phyloP scores from a whole-genome alignment of 2,888 invertebrate species.

The Brassicogethes aeneus region DNA sequence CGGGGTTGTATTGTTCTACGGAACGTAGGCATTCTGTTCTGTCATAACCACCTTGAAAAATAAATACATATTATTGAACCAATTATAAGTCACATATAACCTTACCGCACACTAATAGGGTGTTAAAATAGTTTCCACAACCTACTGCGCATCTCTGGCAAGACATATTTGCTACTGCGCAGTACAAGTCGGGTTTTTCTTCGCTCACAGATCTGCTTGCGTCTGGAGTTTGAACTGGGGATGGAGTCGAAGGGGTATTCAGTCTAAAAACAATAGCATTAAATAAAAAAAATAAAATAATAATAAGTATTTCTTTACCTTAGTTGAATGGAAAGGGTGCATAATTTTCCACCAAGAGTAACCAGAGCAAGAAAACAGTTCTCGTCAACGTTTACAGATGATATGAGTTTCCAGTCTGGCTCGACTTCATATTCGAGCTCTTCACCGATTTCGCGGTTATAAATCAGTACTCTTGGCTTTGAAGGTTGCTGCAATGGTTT shows the following conservation, averaged over 20 bases:
- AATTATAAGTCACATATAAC: constrained; percentile 9
- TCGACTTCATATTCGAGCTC: constrained; percentile 42
- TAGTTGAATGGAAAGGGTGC: constrained; percentile 52
- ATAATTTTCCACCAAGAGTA: constrained; percentile 52
- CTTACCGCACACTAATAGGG: constrained; percentile 70
- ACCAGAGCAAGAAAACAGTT: constrained; percentile 56
- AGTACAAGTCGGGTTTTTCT: constrained; percentile 49
- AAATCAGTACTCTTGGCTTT: constrained; percentile 53
- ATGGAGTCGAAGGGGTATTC: constrained; percentile 39
- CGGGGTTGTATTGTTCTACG: constrained; percentile 66
- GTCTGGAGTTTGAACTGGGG: constrained; percentile 37
- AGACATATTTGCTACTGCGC: constrained; percentile 52
- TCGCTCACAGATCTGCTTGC: constrained; percentile 37
- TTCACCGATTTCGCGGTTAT: constrained; percentile 48
- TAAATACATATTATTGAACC: constrained; percentile 1
- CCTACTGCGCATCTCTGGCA: constrained; percentile 68
- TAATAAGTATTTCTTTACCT: too few species aligned
- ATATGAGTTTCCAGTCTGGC: constrained; percentile 55
- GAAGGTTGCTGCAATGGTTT: constrained; percentile 48
- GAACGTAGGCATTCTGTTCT: constrained; percentile 71
- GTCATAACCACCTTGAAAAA: constrained; percentile 62
- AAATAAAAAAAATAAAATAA: too few species aligned
- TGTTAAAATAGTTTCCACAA: constrained; percentile 58
- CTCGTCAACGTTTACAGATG: constrained; percentile 48
- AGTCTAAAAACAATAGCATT: constrained; percentile 26